Percentiles rank a stretch among this genome's conserved stretches.
These are phyloP conservation scores for Poecilia picta DNA, from an alignment of 2,797 vertebrate species.

Conservation along the genomic window DNA sequence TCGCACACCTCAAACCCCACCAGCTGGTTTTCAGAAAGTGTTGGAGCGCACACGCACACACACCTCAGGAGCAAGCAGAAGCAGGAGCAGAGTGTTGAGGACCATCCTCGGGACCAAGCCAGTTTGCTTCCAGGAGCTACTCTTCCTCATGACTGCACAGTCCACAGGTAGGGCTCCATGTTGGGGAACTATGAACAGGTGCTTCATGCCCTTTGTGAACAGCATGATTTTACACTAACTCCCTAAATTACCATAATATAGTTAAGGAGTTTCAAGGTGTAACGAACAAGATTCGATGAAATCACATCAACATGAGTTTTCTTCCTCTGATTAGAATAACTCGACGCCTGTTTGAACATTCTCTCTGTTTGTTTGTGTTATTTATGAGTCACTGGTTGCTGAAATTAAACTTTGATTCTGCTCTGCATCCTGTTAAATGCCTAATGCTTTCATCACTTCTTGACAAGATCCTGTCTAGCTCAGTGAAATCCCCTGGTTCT, in stretches of 20 bases:
- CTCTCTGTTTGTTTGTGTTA: slow-evolving; percentile 23
- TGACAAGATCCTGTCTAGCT: not conserved
- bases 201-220: slow-evolving; percentile 1
- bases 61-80: slow-evolving; percentile 40
- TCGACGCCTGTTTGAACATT: slow-evolving; percentile 22
- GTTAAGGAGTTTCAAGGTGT: too few species aligned
- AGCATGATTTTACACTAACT: not conserved
- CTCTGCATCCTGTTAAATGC: slow-evolving; percentile 47
- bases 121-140: slow-evolving; percentile 41
- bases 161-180: slow-evolving; percentile 68
- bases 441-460: slow-evolving; percentile 51
- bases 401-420: slow-evolving; percentile 45
- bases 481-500: not conserved
- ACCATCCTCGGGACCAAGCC: slow-evolving; percentile 46
- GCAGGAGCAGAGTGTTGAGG: slow-evolving; percentile 29
- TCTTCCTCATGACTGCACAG: slow-evolving; percentile 52
- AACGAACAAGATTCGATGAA: not conserved
- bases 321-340: slow-evolving; percentile 2
- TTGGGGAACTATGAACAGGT: not conserved
- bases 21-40: slow-evolving; percentile 45
- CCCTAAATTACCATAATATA: not conserved
- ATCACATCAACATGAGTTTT: slow-evolving; percentile 7
- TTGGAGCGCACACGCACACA: slow-evolving; percentile 27
- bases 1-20: slow-evolving; percentile 47
- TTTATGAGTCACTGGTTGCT: slow-evolving; percentile 36